Base-by-base conservation (phyloP, 2,888 invertebrate genomes). In the Catocala sponsa region DNA sequence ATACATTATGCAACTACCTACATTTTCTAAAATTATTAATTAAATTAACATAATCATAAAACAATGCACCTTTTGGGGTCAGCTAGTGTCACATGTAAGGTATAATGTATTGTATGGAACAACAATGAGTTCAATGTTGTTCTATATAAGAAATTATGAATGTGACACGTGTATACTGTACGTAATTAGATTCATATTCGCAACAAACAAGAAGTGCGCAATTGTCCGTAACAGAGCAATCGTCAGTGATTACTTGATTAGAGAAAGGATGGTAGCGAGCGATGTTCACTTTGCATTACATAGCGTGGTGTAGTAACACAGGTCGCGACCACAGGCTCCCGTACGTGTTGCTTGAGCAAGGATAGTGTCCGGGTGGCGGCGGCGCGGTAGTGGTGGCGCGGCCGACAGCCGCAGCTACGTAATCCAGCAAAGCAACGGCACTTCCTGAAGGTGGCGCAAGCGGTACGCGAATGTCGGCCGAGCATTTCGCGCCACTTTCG, bases 371-470 rank as follows among this genome's bases (percentile, higher is more conserved):
- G 84, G 83, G 81, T 80, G 35, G 74, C 76, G 73, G 74, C 72
- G 64, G 59, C 55, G 58, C 63, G 65, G 67, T 72, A 62, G 73
- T 68, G 74, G 76, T 67, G 73, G 73, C 65, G 75, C 74, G 72
- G 76, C 74, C 78, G 78, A 79, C 76, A 78, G 72, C 74, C 72
- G 79, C 83, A 74, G 76, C 92, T 92, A 93, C 93, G 94, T 94
- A 93, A 94, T 90, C 91, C 92, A 87, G 84, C 88, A 85, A 25
- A 25, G 89, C 90, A 89, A 89, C 91, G 84, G 89, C 88, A 94
- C 94, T 94, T 94, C 94, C 94, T 94, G 93, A 92, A 92, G 90
- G 92, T 94, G 92, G 92, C 92, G 94, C 93, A 94, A 94, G 89
- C 87, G 70, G 84, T 85, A 86, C 89, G 89, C 92, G 90, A 93